Base-by-base conservation (phyloP, 2,888 invertebrate species). In the Odontothrips loti region DNA sequence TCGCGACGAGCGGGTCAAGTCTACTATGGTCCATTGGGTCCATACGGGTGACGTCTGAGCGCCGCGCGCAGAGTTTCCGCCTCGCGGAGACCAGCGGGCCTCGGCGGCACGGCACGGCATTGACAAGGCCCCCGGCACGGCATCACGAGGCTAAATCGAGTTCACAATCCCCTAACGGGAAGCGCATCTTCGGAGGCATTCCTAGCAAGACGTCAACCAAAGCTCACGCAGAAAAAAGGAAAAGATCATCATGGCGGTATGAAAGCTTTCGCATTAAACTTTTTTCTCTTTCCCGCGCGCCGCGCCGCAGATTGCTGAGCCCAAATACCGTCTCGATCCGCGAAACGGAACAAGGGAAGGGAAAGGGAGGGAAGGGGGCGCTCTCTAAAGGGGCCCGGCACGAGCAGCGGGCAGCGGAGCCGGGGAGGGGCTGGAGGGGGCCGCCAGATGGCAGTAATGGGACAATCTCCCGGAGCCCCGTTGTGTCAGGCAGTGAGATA, bases 161-260 rank as follows among this genome's bases (percentile, higher is more conserved):
- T 75, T 27, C 68, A 75, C 68, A 75, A 75, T 75, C 68, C 27
- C 12, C n/a, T 75, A 75, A 75, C 68, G 68, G 68, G 23, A 75
- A 75, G 12, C 20, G 58, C 58, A 58, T 58, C 58, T 6, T 2
- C 34, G 34, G 17, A 58, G 58, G 58, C 58, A 58, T 75, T 75
- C 68, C 68, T 27, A 75, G 68, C 68, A 75, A 75, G 27, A 23
- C 68, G 27, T 23, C 68, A 27, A 58, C 58, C 20, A 58, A 63
- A 43, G 34, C 34, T 2, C 34, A 6, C 34, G 6, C 34, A 75
- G 63, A 58, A 58, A 80, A 63, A 20, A 11, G 15, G 20, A 58
- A 58, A 58, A 58, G 20, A 20, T 58, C 58, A 58, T 58, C 58
- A 43, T 58, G 58, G 58, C 58, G 58, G 15, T 20, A 20, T 20